Conservation (phyloP, 2,888 invertebrate genomes). For the Nematopogon swammerdamellus region DNA sequence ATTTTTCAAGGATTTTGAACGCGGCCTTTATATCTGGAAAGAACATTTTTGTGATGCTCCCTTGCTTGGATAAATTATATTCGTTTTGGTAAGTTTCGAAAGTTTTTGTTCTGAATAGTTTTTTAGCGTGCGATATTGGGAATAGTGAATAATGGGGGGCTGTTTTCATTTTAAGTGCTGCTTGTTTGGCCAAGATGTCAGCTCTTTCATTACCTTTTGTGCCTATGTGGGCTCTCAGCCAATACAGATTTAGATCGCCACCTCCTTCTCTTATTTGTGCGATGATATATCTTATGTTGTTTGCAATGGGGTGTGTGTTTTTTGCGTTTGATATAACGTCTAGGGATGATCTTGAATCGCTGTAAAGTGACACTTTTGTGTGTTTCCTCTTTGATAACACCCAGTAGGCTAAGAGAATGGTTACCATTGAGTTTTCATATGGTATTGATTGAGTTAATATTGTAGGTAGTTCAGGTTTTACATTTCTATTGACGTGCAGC, state of each 20-base stretch:
- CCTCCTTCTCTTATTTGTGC: not conserved
- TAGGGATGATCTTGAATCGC: not conserved
- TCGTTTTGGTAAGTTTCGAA: not conserved
- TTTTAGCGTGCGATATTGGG: not conserved
- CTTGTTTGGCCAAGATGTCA: slow-evolving; percentile 2
- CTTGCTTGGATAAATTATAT: not conserved
- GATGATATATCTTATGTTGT: not conserved
- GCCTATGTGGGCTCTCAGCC: not conserved
- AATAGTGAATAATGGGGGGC: not conserved
- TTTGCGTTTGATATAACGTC: not conserved
- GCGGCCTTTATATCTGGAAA: not conserved
- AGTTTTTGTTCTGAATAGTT: not conserved
- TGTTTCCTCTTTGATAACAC: not conserved
- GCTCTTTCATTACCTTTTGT: not conserved
- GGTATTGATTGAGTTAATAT: too few species aligned
- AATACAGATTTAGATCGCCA: not conserved
- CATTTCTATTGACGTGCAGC: too few species aligned
- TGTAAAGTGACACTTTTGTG: not conserved
- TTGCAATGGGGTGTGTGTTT: not conserved
- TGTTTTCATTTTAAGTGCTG: not conserved
- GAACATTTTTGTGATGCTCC: slow-evolving; percentile 1
- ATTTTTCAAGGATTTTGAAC: not conserved
- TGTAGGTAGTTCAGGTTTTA: too few species aligned
- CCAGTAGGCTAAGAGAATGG: too few species aligned
- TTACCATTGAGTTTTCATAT: too few species aligned